These are phyloP conservation scores for Eupsilia transversa DNA, from an alignment of 2,888 invertebrate species.

Conservation along the genomic window DNA sequence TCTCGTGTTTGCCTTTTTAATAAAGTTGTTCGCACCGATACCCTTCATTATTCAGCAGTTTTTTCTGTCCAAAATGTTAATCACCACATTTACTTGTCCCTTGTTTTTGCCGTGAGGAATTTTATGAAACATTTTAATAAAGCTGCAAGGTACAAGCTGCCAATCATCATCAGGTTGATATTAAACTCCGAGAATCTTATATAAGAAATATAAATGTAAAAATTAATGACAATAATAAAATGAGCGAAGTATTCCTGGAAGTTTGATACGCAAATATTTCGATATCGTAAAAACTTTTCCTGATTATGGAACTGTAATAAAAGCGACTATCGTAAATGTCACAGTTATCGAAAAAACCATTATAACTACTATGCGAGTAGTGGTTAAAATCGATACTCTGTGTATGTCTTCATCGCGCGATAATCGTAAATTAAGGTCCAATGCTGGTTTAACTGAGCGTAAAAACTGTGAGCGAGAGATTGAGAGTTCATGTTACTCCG, in stretches of 20 bases:
- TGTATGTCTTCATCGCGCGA: conserved; percentile 85
- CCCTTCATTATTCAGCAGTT: conserved; percentile 82
- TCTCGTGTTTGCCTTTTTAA: conserved; percentile 83
- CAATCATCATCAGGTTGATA: conserved; percentile 75
- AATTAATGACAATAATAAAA: conserved; percentile 76
- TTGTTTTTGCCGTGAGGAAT: conserved; percentile 76
- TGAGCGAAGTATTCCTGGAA: conserved; percentile 67
- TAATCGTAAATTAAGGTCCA: conserved; percentile 87
- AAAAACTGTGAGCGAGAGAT: conserved; percentile 87
- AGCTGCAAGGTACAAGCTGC: conserved; percentile 79
- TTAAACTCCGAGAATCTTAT: conserved; percentile 71
- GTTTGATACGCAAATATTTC: conserved; percentile 70
- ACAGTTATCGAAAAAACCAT: conserved; percentile 66
- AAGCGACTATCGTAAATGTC: conserved; percentile 81
- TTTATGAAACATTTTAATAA: conserved; percentile 83
- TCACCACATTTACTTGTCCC: conserved; percentile 81
- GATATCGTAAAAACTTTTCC: conserved; percentile 73
- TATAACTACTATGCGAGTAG: conserved; percentile 53
- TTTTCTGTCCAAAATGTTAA: conserved; percentile 83
- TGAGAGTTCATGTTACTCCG: conserved; percentile 88
- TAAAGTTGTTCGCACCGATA: conserved; percentile 85
- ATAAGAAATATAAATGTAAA: conserved; percentile 67
- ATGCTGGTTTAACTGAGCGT: conserved; percentile 86
- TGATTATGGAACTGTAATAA: conserved; percentile 77
- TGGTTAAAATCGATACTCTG: conserved; percentile 79